Conservation (phyloP, 2,797 vertebrate genomes). For the Acrocephalus scirpaceus region DNA sequence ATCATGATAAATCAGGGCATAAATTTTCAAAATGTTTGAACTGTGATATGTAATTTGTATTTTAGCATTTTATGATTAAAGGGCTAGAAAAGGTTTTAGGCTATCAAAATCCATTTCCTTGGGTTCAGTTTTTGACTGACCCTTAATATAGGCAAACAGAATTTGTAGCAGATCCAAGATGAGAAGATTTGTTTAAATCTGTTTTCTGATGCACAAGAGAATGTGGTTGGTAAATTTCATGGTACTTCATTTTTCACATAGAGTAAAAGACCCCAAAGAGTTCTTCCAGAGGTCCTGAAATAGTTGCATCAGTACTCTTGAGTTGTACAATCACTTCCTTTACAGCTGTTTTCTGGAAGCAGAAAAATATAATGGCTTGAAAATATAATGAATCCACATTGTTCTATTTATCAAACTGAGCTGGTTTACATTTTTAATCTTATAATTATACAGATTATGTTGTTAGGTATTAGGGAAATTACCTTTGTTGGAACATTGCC, state of each 20-base stretch:
- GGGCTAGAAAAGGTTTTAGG: not conserved
- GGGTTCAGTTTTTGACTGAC: not conserved
- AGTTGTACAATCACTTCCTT: not conserved
- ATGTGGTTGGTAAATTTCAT: not conserved
- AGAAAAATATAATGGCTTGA: not conserved
- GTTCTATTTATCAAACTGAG: not conserved
- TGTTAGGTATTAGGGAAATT: not conserved
- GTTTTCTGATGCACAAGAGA: not conserved
- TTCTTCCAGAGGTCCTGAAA: not conserved
- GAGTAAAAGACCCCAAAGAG: not conserved
- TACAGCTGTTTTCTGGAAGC: not conserved
- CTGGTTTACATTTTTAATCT: not conserved
- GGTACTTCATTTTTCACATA: not conserved
- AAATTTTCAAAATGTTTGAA: not conserved
- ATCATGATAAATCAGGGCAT: not conserved
- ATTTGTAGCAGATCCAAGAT: not conserved
- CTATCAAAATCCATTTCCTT: not conserved
- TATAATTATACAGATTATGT: not conserved
- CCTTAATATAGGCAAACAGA: not conserved
- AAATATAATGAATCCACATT: not conserved
- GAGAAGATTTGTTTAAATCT: not conserved
- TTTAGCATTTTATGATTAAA: not conserved
- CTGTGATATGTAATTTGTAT: not conserved
- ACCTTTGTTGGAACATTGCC: not conserved
- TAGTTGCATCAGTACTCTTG: not conserved